Conservation (phyloP, 2,888 invertebrate genomes). For the Harmothoe impar region DNA sequence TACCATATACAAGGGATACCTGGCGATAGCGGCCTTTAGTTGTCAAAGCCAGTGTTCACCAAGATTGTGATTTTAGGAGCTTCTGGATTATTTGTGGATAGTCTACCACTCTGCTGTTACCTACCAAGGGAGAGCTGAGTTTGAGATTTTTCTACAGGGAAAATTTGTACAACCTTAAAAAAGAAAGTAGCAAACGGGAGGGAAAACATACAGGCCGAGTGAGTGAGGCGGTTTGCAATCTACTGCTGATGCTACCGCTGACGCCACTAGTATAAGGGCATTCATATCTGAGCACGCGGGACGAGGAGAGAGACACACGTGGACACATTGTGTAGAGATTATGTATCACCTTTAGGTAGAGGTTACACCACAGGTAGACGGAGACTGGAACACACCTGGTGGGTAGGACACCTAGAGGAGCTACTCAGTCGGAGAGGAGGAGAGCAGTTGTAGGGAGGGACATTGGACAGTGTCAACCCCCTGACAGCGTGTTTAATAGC, state of each 20-base stretch:
- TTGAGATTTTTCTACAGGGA: slow-evolving; percentile 28
- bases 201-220: not conserved
- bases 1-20: not conserved
- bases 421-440: not conserved
- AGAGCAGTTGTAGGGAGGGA: not conserved
- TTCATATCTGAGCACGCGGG: too few relatives aligned
- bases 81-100: slow-evolving; percentile 11
- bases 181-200: not conserved
- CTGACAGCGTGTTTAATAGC: not conserved
- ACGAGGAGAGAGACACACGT: too few relatives aligned
- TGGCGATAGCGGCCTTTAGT: not conserved
- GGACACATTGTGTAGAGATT: too few relatives aligned
- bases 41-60: not conserved
- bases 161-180: slow-evolving; percentile 8
- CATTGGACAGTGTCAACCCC: not conserved
- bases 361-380: too few relatives aligned
- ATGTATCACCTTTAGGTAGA: too few relatives aligned
- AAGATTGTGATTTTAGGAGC: slow-evolving; percentile 42
- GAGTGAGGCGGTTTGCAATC: too few relatives aligned
- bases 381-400: not conserved
- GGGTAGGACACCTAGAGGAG: not conserved
- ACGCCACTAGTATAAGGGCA: too few relatives aligned
- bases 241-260: too few relatives aligned
- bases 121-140: not conserved
- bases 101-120: not conserved